phyloP scores from a whole-genome alignment of 1,140 invertebrate species.

The Leptoteleia sp. region DNA sequence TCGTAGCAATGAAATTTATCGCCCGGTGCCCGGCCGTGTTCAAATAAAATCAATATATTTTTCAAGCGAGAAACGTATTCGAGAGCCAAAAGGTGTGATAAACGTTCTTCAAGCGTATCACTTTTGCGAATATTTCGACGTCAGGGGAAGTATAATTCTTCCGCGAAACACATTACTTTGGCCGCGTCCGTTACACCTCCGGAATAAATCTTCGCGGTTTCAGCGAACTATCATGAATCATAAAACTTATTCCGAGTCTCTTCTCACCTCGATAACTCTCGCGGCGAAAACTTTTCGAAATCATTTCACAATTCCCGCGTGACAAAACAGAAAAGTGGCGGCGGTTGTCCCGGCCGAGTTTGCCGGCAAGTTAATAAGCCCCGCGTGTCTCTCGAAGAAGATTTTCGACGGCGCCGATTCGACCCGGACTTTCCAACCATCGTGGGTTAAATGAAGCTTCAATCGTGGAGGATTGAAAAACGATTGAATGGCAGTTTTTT shows the following conservation, averaged over 20 bases:
- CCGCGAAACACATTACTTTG: conserved; percentile 63
- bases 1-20: conserved; percentile 44
- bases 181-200: conserved; percentile 58
- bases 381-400: not conserved
- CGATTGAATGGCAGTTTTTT: no score
- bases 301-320: conserved; percentile 55
- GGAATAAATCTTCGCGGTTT: conserved; percentile 65
- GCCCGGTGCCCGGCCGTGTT: conserved; percentile 2
- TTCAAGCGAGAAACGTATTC: conserved; percentile 35
- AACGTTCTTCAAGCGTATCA: conserved; percentile 63
- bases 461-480: no score
- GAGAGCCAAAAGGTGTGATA: conserved; percentile 45
- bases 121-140: conserved; percentile 62
- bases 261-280: conserved; percentile 62
- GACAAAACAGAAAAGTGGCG: conserved; percentile 36
- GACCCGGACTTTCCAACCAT: no score
- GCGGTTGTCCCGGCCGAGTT: not conserved
- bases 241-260: conserved; percentile 65
- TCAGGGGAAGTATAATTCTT: conserved; percentile 61
- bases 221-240: conserved; percentile 65
- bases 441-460: no score
- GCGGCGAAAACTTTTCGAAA: conserved; percentile 47
- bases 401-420: no score
- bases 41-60: conserved; percentile 62
- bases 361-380: conserved; percentile 34